phyloP scores from a whole-genome alignment of 2,888 invertebrate genomes.

The Tenodera sinensis region DNA sequence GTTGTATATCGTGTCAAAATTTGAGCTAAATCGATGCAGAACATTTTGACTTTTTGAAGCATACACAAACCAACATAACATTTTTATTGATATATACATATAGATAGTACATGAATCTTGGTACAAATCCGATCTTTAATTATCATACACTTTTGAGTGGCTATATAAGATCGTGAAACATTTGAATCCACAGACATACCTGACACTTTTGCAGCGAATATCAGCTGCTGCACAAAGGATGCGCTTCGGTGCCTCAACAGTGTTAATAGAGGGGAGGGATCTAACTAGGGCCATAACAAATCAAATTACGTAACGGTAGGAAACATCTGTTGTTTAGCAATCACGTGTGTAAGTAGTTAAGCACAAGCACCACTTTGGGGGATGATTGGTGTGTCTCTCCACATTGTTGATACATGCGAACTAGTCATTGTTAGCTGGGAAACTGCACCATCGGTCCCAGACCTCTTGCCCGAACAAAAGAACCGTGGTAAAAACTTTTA shows the following conservation, averaged over 20 bases:
- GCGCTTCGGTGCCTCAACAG: neutral
- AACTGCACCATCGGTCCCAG: neutral
- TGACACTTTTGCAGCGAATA: neutral
- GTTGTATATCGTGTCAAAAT: no score
- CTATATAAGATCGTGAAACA: no score
- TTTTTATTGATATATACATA: no score
- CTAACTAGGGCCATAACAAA: neutral
- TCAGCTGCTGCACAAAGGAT: neutral
- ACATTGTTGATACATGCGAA: slow-evolving; percentile 6
- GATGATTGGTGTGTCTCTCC: neutral
- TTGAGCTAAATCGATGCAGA: no score
- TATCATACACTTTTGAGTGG: no score
- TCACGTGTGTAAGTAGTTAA: slow-evolving; percentile 9
- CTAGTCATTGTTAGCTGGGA: neutral
- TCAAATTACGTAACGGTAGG: slow-evolving; percentile 2
- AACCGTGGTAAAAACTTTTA: neutral
- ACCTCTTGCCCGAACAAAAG: neutral
- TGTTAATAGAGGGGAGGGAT: neutral
- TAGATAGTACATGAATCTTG: no score
- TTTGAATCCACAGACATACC: no score
- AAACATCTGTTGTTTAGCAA: slow-evolving; percentile 8
- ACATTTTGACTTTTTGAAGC: no score
- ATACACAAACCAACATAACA: no score
- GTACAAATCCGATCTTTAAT: no score
- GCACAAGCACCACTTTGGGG: neutral